These are phyloP conservation scores for Salminus brasiliensis DNA, from an alignment of 2,113 vertebrate species.

Conservation along the genomic window DNA sequence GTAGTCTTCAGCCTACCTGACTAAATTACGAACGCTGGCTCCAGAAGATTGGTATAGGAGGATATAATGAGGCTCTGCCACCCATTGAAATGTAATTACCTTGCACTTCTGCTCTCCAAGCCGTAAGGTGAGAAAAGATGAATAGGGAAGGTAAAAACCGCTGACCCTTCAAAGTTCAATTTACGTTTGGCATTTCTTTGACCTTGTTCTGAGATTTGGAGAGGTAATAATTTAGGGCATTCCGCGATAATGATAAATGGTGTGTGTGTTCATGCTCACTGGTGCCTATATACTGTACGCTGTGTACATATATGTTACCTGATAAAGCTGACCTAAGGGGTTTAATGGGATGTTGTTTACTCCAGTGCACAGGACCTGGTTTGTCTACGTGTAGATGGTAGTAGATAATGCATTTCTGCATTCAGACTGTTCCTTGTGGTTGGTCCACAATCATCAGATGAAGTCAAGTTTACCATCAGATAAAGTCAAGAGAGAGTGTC, in stretches of 20 bases:
- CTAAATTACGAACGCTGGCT: constrained; percentile 81
- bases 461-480: too few relatives aligned
- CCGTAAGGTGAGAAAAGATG: constrained; percentile 86
- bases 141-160: constrained; percentile 92
- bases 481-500: too few relatives aligned
- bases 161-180: constrained; percentile 96
- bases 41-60: constrained; percentile 78
- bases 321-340: not conserved
- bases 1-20: constrained; percentile 78
- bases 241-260: constrained; percentile 91
- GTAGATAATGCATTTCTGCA: too few relatives aligned
- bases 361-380: not conserved
- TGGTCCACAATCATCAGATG: too few relatives aligned
- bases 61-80: constrained; percentile 88
- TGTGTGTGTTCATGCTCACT: constrained; percentile 81
- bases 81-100: constrained; percentile 88
- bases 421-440: too few relatives aligned
- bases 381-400: not conserved
- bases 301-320: constrained; percentile 46
- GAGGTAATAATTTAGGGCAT: constrained; percentile 95
- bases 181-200: constrained; percentile 93
- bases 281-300: constrained; percentile 38
- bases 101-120: constrained; percentile 84
- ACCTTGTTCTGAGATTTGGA: constrained; percentile 91
- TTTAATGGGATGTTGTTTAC: not conserved